phyloP scores from a whole-genome alignment of 2,797 vertebrate genomes.

The Prunella strophiata region DNA sequence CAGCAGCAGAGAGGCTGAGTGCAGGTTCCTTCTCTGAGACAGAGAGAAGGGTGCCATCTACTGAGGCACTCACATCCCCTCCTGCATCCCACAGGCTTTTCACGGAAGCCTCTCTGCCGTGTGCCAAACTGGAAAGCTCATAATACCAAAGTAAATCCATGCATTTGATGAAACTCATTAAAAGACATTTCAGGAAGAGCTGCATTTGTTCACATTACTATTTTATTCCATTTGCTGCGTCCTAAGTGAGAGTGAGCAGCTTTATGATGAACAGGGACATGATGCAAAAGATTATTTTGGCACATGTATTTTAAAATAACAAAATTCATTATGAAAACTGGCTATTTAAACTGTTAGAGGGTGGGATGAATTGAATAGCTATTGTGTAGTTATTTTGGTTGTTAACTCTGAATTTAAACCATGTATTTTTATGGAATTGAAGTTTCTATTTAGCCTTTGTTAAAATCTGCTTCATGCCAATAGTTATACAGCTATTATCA shows the following conservation, averaged over 20 bases:
- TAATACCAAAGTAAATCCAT: background rate
- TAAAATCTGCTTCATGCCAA: background rate
- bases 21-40: background rate
- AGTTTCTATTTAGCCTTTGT: background rate
- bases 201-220: background rate
- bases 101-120: fast-evolving
- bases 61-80: background rate
- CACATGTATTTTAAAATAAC: background rate
- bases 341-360: background rate
- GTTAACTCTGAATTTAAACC: background rate
- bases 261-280: background rate
- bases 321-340: background rate
- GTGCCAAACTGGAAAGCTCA: background rate
- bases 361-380: background rate
- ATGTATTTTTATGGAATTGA: background rate
- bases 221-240: background rate
- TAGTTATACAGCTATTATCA: background rate
- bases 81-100: background rate
- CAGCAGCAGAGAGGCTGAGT: background rate
- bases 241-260: background rate
- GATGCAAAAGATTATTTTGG: background rate
- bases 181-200: background rate
- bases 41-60: constrained; percentile 65
- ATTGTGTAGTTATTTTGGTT: background rate
- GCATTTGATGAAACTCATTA: background rate